Conservation (phyloP, 1,140 invertebrate genomes). For the Calycopis cecrops region DNA sequence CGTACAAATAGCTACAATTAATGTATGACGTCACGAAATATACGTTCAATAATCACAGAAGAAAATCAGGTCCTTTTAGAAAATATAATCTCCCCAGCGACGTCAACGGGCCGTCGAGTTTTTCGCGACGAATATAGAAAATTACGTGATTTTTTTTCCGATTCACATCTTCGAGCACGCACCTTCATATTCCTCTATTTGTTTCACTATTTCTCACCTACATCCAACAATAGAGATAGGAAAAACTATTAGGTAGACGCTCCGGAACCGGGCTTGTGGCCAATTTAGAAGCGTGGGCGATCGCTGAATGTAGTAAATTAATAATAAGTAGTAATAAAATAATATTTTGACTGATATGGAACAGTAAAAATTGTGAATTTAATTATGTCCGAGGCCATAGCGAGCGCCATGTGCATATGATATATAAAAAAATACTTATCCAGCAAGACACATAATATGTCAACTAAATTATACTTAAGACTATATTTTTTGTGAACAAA, state of each 20-base stretch:
- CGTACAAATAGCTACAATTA: too few relatives aligned
- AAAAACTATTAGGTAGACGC: slow-evolving; percentile 47
- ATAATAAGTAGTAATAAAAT: too few relatives aligned
- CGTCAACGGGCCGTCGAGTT: neutral
- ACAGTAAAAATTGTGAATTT: too few relatives aligned
- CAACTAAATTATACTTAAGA: too few relatives aligned
- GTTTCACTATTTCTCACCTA: slow-evolving; percentile 31
- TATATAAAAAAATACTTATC: too few relatives aligned
- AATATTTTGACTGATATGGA: too few relatives aligned
- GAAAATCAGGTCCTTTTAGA: slow-evolving; percentile 2
- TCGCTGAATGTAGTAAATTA: neutral
- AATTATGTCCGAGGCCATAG: too few relatives aligned
- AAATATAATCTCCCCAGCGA: slow-evolving; percentile 9
- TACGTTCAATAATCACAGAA: neutral
- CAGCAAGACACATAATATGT: too few relatives aligned
- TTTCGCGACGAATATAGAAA: neutral
- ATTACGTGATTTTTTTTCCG: slow-evolving; percentile 5
- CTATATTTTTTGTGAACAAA: too few relatives aligned
- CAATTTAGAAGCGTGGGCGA: slow-evolving; percentile 15
- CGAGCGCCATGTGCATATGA: too few relatives aligned
- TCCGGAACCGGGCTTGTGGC: slow-evolving; percentile 19
- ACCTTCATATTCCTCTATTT: slow-evolving; percentile 31
- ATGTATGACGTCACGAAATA: neutral
- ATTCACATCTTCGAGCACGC: slow-evolving; percentile 18
- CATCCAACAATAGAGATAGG: slow-evolving; percentile 37